Conservation (phyloP, 2,888 invertebrate genomes). For the Caenorhabditis zanzibari region DNA sequence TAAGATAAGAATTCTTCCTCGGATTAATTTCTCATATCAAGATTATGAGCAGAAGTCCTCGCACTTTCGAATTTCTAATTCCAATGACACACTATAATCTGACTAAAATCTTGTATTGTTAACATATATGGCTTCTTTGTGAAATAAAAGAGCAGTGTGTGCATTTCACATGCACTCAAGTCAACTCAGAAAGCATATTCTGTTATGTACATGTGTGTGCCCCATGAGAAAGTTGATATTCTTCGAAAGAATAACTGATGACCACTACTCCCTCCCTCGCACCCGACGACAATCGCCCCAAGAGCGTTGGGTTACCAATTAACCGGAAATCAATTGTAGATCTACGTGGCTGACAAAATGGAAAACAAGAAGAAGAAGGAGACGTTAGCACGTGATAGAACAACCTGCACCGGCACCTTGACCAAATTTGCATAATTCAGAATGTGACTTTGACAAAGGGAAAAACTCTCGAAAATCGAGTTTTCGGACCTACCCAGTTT, state of each 20-base stretch:
- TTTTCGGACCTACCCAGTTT: conserved; percentile 19
- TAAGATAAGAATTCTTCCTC: conserved; percentile 4
- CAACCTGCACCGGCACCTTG: neutral
- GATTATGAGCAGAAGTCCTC: neutral
- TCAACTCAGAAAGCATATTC: conserved; percentile 31
- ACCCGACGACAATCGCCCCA: neutral
- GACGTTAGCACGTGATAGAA: neutral
- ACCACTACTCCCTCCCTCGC: neutral
- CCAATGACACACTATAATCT: conserved; percentile 23
- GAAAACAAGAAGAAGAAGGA: neutral
- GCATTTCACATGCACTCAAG: conserved; percentile 53
- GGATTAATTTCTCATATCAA: conserved; percentile 6
- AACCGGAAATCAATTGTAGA: conserved; percentile 5
- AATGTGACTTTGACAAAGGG: conserved; percentile 8
- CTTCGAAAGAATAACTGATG: conserved; percentile 50
- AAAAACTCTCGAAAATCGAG: conserved; percentile 3
- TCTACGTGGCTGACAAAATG: neutral
- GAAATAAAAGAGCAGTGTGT: conserved; percentile 27
- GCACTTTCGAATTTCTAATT: conserved; percentile 4
- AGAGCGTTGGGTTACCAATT: conserved; percentile 56
- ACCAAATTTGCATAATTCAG: conserved; percentile 32
- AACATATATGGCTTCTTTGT: conserved; percentile 5
- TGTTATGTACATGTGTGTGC: conserved; percentile 45
- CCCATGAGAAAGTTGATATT: conserved; percentile 59
- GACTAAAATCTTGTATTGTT: conserved; percentile 5